phyloP scores from a whole-genome alignment of 2,888 invertebrate species.

The Oxyteleia sp. region DNA sequence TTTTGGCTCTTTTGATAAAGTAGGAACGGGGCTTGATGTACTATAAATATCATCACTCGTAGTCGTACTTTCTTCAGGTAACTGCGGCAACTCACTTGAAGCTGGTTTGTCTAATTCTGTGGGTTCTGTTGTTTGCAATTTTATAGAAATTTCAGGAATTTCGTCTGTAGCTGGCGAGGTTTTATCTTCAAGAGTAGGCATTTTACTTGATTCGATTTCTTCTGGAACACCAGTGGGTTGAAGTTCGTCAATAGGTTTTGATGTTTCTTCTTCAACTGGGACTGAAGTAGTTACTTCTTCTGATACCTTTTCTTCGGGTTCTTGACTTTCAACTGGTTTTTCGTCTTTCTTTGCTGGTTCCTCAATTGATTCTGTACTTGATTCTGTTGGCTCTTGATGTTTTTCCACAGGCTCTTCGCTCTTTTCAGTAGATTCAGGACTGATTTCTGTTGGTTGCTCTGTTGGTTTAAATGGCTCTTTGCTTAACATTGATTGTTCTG shows the following conservation, averaged over 20 bases:
- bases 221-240: too few relatives aligned
- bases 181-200: background rate
- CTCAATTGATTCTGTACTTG: slow-evolving; percentile 14
- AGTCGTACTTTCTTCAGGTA: too few relatives aligned
- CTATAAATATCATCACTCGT: too few relatives aligned
- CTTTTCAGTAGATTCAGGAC: slow-evolving; percentile 64
- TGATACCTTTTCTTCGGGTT: slow-evolving; percentile 57
- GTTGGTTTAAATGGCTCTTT: slow-evolving; percentile 40
- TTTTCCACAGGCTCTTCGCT: slow-evolving; percentile 64
- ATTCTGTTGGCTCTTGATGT: slow-evolving; percentile 29
- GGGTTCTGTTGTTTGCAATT: background rate
- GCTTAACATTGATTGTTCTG: slow-evolving; percentile 33
- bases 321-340: slow-evolving; percentile 49
- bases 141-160: slow-evolving; percentile 22
- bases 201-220: too few relatives aligned
- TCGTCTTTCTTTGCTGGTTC: slow-evolving; percentile 29
- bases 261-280: slow-evolving; percentile 75
- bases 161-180: slow-evolving; percentile 10
- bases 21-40: too few relatives aligned
- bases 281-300: slow-evolving; percentile 70
- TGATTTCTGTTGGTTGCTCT: slow-evolving; percentile 41
- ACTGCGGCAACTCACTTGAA: too few relatives aligned
- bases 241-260: slow-evolving; percentile 34
- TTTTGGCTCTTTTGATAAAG: too few relatives aligned
- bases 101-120: background rate